Evolutionary conservation across 92 coral and sea anemone genomes (phyloP).

Genomic region (Epizoanthus scotinus): DNA sequence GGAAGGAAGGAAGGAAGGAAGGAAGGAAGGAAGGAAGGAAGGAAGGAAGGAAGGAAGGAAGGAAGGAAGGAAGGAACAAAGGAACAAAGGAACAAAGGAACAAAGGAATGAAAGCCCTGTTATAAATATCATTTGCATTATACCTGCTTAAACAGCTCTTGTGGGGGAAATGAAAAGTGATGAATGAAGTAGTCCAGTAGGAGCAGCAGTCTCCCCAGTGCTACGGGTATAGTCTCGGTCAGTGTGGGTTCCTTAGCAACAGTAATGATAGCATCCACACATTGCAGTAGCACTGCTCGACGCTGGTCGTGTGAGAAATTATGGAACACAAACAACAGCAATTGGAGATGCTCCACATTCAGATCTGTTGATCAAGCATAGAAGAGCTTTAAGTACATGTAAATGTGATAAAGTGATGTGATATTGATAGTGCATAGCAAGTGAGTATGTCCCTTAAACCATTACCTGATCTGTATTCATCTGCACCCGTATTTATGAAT

Average conservation of each 20-base stretch:
- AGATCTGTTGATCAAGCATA: conserved; percentile 58
- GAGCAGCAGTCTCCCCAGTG: conserved; percentile 62
- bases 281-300: conserved; percentile 53
- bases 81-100: too few species aligned
- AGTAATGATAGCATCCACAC: conserved; percentile 67
- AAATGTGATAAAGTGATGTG: too few species aligned
- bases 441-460: too few species aligned
- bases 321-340: conserved; percentile 88
- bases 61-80: background rate
- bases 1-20: too few species aligned
- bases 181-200: conserved; percentile 89
- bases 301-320: conserved; percentile 82
- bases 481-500: too few species aligned
- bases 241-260: conserved; percentile 60
- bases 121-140: too few species aligned
- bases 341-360: conserved; percentile 95
- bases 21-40: background rate
- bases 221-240: conserved; percentile 55
- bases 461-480: too few species aligned
- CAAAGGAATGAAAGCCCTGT: too few species aligned
- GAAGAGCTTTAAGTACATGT: too few species aligned
- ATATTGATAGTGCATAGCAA: too few species aligned
- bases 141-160: conserved; percentile 89
- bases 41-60: background rate
- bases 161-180: conserved; percentile 83